Percentiles rank a stretch among this genome's conserved stretches.
These are phyloP conservation scores for Aplodontia rufa DNA, from an alignment of 2,113 vertebrate species.

Conservation along the genomic window DNA sequence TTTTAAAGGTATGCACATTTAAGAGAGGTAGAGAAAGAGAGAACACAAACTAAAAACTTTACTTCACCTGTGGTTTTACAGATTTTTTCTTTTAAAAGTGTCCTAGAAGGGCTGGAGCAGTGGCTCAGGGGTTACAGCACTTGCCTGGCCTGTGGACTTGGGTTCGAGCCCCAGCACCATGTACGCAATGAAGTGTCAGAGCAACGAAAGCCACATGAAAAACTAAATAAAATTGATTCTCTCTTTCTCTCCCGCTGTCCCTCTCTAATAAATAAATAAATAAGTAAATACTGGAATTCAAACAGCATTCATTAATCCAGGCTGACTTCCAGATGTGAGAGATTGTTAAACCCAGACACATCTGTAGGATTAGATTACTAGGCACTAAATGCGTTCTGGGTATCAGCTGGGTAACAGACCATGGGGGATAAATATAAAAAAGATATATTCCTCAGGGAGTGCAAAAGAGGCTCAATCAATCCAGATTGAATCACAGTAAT, in stretches of 20 bases:
- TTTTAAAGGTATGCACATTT: too few relatives aligned
- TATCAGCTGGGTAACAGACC: background rate
- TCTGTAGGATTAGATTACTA: background rate
- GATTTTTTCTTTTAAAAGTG: background rate
- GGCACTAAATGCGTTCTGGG: background rate
- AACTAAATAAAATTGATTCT: too few relatives aligned
- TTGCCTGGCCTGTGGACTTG: too few relatives aligned
- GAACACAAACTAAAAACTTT: background rate
- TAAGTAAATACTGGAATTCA: too few relatives aligned
- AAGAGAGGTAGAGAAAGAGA: background rate
- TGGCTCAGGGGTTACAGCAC: too few relatives aligned
- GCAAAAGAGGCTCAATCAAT: background rate
- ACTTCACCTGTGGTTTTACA: background rate
- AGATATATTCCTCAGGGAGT: background rate
- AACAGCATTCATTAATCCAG: background rate
- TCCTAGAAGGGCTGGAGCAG: too few relatives aligned
- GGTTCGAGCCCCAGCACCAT: too few relatives aligned
- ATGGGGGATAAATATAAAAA: background rate
- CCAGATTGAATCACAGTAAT: background rate
- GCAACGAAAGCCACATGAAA: too few relatives aligned
- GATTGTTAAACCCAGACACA: background rate
- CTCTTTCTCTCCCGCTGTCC: too few relatives aligned
- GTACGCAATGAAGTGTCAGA: too few relatives aligned
- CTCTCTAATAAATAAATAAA: too few relatives aligned
- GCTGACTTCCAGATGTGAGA: background rate